A percentile compares a stretch with the other conserved stretches of the same genome.
These are phyloP conservation scores for Abrostola triplasia DNA, from an alignment of 2,888 invertebrate genomes.

Conservation along the genomic window DNA sequence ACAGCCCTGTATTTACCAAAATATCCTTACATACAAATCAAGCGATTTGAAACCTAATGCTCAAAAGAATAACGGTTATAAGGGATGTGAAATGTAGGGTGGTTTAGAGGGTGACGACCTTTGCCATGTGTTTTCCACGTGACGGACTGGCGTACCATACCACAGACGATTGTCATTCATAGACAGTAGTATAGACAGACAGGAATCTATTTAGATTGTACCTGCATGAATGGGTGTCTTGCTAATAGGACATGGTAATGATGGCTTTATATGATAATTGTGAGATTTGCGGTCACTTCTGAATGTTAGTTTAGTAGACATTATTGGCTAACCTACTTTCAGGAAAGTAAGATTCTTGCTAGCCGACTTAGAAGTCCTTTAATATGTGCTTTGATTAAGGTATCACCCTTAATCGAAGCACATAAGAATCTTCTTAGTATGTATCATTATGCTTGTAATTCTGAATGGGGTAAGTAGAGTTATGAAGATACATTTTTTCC, in stretches of 20 bases:
- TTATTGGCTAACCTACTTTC: too few relatives aligned
- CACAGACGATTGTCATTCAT: conserved; percentile 63
- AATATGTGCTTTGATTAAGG: too few relatives aligned
- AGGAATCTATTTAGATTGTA: conserved; percentile 50
- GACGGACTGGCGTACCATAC: conserved; percentile 49
- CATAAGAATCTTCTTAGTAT: too few relatives aligned
- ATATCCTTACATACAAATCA: neutral
- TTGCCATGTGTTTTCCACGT: conserved; percentile 68
- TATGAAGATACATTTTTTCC: too few relatives aligned
- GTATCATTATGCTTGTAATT: too few relatives aligned
- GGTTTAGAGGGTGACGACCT: conserved; percentile 70
- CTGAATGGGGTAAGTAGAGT: too few relatives aligned
- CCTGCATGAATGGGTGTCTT: conserved; percentile 40
- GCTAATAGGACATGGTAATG: conserved; percentile 33
- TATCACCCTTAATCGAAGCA: too few relatives aligned
- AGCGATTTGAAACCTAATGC: conserved; percentile 18
- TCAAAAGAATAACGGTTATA: neutral
- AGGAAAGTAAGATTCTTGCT: too few relatives aligned
- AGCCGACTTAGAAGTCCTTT: too few relatives aligned
- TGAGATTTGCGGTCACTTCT: conserved; percentile 3
- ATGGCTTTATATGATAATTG: conserved; percentile 19
- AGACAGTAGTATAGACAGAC: conserved; percentile 48
- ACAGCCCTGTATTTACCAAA: conserved; percentile 6
- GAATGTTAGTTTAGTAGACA: neutral
- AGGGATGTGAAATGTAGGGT: conserved; percentile 35